Conservation (phyloP, 2,113 vertebrate genomes). For the Azemiops feae region DNA sequence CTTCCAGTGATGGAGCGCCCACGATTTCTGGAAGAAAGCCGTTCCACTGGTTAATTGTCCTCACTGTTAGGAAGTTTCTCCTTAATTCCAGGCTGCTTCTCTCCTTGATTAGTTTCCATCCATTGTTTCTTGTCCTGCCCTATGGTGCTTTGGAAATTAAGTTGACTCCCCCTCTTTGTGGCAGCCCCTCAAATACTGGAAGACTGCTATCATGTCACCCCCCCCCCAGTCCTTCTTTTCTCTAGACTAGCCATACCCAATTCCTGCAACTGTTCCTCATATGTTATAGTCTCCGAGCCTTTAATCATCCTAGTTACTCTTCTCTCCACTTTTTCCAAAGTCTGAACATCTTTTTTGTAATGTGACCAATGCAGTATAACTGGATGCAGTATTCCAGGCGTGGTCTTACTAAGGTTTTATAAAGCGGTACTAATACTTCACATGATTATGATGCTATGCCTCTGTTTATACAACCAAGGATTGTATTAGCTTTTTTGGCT, state of each 20-base stretch:
- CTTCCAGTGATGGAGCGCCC: too few species aligned
- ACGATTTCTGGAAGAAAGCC: too few species aligned
- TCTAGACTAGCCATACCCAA: neutral
- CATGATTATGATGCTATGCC: neutral
- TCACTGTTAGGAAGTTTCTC: too few species aligned
- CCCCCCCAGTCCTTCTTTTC: too few species aligned
- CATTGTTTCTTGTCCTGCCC: too few species aligned
- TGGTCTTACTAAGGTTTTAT: neutral
- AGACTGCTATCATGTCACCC: too few species aligned
- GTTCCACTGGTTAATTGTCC: too few species aligned
- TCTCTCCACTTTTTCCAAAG: neutral
- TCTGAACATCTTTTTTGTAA: neutral
- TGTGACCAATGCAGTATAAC: neutral
- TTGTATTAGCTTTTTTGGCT: neutral
- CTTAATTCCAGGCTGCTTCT: too few species aligned
- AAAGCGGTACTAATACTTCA: neutral
- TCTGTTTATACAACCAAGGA: neutral
- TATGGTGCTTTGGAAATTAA: too few species aligned
- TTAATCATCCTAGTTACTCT: neutral
- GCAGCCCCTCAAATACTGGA: too few species aligned
- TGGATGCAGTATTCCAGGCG: neutral
- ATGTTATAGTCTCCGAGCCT: neutral
- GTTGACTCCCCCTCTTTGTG: too few species aligned
- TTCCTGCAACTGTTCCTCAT: neutral
- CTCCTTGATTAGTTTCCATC: too few species aligned